phyloP scores from a whole-genome alignment of 2,113 vertebrate genomes.

The Solenodon paradoxus region DNA sequence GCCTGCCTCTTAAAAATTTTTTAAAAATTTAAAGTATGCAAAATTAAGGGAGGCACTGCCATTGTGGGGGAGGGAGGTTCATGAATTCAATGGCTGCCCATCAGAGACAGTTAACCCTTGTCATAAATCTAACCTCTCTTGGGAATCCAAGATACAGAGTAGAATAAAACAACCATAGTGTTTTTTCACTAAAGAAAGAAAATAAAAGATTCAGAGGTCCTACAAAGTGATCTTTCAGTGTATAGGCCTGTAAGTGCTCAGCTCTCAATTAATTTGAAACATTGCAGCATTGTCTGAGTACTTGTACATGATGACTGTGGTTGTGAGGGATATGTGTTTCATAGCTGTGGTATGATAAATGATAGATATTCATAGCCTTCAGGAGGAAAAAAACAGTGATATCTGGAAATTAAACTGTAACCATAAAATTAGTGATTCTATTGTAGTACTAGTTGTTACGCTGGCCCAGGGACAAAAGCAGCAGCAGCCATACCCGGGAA shows the following conservation, averaged over 20 bases:
- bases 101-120: background rate
- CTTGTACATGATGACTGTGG: background rate
- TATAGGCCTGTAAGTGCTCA: background rate
- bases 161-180: background rate
- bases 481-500: no score
- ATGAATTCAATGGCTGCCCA: background rate
- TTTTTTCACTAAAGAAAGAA: background rate
- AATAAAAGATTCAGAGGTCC: background rate
- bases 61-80: background rate
- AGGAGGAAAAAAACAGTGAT: background rate
- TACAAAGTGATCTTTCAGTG: background rate
- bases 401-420: background rate
- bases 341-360: no score
- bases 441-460: no score
- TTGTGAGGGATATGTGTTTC: no score
- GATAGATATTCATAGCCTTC: background rate
- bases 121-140: background rate
- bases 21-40: no score
- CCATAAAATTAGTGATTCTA: background rate
- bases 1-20: no score
- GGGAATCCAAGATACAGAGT: background rate
- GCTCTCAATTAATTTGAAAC: background rate
- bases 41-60: conserved; percentile 6
- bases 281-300: background rate
- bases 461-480: no score